Percentiles rank a stretch among this genome's conserved stretches.
Conservation (phyloP, 2,888 invertebrate species). For the Erannis defoliaria region DNA sequence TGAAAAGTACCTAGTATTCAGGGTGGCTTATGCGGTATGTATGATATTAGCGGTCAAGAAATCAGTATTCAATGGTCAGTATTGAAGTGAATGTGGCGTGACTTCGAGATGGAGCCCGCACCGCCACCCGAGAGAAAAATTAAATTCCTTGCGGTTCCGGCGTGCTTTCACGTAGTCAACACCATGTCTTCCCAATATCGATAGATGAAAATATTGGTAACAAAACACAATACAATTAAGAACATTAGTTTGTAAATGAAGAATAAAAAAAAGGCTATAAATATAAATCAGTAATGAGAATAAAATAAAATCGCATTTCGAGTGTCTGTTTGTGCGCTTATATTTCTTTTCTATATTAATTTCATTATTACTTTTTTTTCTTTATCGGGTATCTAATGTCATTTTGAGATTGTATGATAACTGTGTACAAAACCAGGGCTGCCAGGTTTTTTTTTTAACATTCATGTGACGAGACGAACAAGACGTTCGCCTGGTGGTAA, state of each 20-base stretch:
- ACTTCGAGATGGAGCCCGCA: slow-evolving; percentile 54
- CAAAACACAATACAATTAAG: not conserved
- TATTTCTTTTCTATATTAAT: no score
- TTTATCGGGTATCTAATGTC: no score
- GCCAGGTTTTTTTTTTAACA: no score
- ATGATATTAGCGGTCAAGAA: slow-evolving; percentile 49
- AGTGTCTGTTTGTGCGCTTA: no score
- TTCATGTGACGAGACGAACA: no score
- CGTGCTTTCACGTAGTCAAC: slow-evolving; percentile 54
- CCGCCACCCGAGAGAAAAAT: slow-evolving; percentile 63
- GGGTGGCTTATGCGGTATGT: slow-evolving; percentile 27
- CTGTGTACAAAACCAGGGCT: no score
- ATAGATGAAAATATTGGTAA: slow-evolving; percentile 24
- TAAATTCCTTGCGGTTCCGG: slow-evolving; percentile 65
- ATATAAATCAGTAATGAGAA: not conserved
- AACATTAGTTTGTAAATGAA: not conserved
- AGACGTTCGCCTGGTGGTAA: no score
- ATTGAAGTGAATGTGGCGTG: slow-evolving; percentile 65
- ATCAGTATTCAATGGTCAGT: slow-evolving; percentile 70
- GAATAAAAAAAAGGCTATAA: no score
- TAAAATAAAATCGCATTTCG: no score
- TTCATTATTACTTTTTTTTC: no score
- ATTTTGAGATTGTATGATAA: no score
- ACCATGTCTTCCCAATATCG: slow-evolving; percentile 27
- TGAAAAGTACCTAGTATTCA: no score